phyloP scores from a whole-genome alignment of 1,140 invertebrate genomes.

The Aphelinus certus region DNA sequence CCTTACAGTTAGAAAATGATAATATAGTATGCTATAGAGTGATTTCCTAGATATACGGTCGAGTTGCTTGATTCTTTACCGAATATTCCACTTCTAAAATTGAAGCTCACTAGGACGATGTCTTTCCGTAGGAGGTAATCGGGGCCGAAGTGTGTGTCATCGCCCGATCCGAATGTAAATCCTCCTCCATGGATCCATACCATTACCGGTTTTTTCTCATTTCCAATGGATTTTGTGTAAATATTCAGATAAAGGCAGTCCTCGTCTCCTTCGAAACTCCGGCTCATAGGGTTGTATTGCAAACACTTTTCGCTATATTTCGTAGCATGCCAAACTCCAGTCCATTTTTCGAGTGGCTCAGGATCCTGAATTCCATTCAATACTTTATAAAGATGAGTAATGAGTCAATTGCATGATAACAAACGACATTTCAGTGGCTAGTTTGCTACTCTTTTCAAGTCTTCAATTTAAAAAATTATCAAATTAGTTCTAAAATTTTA shows the following conservation, averaged over 20 bases:
- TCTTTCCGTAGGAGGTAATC: constrained; percentile 64
- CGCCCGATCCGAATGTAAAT: constrained; percentile 64
- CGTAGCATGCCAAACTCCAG: constrained; percentile 65
- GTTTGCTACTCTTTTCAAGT: no score
- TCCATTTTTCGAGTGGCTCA: constrained; percentile 67
- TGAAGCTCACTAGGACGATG: constrained; percentile 69
- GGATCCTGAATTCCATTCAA: constrained; percentile 63
- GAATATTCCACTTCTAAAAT: constrained; percentile 71
- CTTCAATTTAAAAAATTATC: no score
- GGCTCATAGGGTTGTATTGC: constrained; percentile 47
- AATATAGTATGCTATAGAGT: no score
- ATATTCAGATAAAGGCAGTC: constrained; percentile 88
- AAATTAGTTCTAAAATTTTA: no score
- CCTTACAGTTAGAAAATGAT: no score
- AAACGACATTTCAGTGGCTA: no score
- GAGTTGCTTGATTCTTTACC: constrained; percentile 47
- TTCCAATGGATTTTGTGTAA: constrained; percentile 69
- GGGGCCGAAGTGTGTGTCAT: constrained; percentile 57
- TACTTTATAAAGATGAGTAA: no score
- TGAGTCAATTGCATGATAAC: no score
- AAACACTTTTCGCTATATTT: constrained; percentile 66
- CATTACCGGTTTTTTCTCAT: constrained; percentile 57
- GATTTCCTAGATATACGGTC: no score
- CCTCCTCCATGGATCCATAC: constrained; percentile 71
- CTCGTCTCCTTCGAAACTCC: constrained; percentile 60